Evolutionary conservation across 1,140 invertebrate species (phyloP), one percentile per base, ranked within the genome.

Genomic region (Papilio glaucus): DNA sequence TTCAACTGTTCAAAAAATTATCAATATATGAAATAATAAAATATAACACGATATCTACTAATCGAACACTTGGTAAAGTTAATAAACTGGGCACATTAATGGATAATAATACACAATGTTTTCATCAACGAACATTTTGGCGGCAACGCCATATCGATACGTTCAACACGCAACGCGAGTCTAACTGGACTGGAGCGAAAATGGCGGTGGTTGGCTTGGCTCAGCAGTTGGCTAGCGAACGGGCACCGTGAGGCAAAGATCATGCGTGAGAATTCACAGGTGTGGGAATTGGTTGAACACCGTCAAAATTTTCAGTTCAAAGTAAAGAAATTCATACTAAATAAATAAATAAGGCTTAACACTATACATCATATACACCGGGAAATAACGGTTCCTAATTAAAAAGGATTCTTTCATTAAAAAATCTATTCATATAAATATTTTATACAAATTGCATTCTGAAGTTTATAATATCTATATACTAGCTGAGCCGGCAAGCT

Each of bases 111-210:
- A 57, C 67, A 68, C 60, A 77, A 74, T 75, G 70, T 77, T 80
- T 82, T 76, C 77, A 73, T 79, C 76, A 72, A 78, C 85, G 86
- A 86, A 82, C 79, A 78, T 80, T 75, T 78, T 75, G 73, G 72
- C 33, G 74, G 67, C 37, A 68, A 65, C 63, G 72, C 62, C 76
- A 79, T 77, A 41, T 73, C 53, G 63, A 82, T 75, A 85, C 87
- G 84, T 83, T 49, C 67, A 67, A 42, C 74, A 15, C 77, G 57
- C 72, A 26, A 71, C 72, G 49, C 81, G 79, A 73, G 72, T 83
- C 77, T 88, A 88, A 89, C 87, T 84, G 85, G 84, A 89, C 87
- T 89, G 85, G 77, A 76, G 79, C 75, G 84, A 82, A 89, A 84
- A 89, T 89, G 87, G 85, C 86, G 82, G 75, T 79, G 75, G 76